phyloP scores from a whole-genome alignment of 2,888 invertebrate species.

The Himalopsyche anomala region DNA sequence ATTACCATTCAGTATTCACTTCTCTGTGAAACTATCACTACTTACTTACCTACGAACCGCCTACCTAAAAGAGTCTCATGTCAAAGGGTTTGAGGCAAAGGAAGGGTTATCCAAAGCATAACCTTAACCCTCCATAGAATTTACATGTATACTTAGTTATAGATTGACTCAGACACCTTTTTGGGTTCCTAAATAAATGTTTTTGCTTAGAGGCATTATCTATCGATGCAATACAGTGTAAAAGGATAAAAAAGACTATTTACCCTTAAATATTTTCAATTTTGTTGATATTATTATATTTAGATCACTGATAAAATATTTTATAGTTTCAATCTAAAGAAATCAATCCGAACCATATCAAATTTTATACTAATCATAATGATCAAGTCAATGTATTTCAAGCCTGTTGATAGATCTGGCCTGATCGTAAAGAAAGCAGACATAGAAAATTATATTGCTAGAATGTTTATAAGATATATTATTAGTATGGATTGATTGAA shows the following conservation, averaged over 20 bases:
- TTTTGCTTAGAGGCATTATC: not conserved
- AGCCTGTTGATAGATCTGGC: too few species aligned
- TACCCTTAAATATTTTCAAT: not conserved
- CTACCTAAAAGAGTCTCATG: slow-evolving; percentile 10
- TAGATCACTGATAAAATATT: not conserved
- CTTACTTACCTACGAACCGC: not conserved
- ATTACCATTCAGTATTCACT: not conserved
- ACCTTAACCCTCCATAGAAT: not conserved
- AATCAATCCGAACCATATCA: not conserved
- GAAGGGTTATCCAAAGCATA: slow-evolving; percentile 20
- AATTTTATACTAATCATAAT: not conserved
- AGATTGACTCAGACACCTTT: slow-evolving; percentile 17
- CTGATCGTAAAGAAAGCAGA: too few species aligned
- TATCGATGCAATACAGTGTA: too few species aligned
- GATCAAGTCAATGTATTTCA: not conserved
- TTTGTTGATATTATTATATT: not conserved
- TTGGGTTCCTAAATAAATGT: slow-evolving; percentile 28
- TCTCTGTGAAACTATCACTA: not conserved
- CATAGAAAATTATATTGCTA: too few species aligned
- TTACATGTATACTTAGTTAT: not conserved
- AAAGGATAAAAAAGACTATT: too few species aligned
- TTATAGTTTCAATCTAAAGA: too few species aligned
- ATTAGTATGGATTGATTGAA: too few species aligned
- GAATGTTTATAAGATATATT: too few species aligned
- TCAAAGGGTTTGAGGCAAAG: slow-evolving; percentile 6